Percentiles rank a stretch among this genome's conserved stretches.
Evolutionary conservation across 2,888 invertebrate genomes (phyloP).

Genomic region (Xylophagus ater): DNA sequence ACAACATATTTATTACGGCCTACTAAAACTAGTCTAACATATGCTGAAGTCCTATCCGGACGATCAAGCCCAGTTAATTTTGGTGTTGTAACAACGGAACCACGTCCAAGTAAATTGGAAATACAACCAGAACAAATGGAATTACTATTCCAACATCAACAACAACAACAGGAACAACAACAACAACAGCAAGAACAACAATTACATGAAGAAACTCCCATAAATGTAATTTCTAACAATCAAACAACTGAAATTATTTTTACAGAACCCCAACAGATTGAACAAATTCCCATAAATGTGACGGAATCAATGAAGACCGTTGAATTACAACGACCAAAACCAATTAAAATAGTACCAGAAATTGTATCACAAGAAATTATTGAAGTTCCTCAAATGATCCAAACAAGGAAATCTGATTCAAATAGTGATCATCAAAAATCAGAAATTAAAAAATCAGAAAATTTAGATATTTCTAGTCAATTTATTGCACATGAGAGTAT

Average conservation of each 20-base stretch:
- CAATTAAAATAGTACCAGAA: background rate
- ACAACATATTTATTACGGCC: conserved; percentile 40
- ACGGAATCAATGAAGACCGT: background rate
- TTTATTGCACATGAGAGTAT: conserved; percentile 11
- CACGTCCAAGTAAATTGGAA: conserved; percentile 18
- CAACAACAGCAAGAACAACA: conserved; percentile 13
- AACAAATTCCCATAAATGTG: too few relatives aligned
- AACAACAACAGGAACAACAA: conserved; percentile 15
- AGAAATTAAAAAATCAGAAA: too few relatives aligned
- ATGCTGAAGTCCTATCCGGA: conserved; percentile 63
- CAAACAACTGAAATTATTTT: conserved; percentile 10
- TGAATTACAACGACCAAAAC: conserved; percentile 2
- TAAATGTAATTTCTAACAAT: conserved; percentile 8
- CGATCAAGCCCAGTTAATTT: conserved; percentile 36
- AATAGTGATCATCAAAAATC: too few relatives aligned
- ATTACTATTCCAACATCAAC: conserved; percentile 17
- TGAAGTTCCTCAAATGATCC: too few relatives aligned
- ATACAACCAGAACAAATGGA: conserved; percentile 13
- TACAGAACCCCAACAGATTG: conserved; percentile 8
- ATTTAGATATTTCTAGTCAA: conserved; percentile 6
- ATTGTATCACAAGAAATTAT: background rate
- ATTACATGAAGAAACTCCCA: conserved; percentile 1
- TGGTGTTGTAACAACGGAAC: conserved; percentile 18
- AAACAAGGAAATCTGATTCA: too few relatives aligned
- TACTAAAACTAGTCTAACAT: conserved; percentile 40